Base-by-base conservation (phyloP, 2,113 vertebrate species). In the Typhlomys cinereus region DNA sequence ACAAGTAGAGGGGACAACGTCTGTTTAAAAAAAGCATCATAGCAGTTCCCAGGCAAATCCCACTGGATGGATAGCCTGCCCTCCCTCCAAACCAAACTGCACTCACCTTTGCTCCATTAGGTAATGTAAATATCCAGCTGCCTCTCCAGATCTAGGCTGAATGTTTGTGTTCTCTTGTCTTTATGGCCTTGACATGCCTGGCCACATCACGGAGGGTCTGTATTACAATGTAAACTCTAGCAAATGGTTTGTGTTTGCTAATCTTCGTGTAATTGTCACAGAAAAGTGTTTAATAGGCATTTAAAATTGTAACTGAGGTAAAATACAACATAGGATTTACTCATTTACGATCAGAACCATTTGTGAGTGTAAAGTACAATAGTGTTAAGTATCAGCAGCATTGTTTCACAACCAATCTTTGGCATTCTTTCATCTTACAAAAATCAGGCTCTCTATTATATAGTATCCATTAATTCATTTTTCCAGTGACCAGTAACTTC, bases 91-190 rank as follows among this genome's bases (percentile, higher is more conserved):
- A 89, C 41, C 75, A 52, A 94, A 93, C 95, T 88, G 89, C 71
- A 84, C 27, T 97, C 95, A 97, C 96, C 96, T 97, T 97, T 97
- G 96, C 95, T 96, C 96, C 95, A 89, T 97, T 96, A 79, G 91
- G 95, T 96, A 97, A 97, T 95, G 96, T 96, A 95, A 96, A 97
- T 90, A 96, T 66, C 44, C 94, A 83, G 83, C 79, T 90, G 83
- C 62, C 92, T 94, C 74, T 95, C 92, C 93, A 86, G 96, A 96
- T 96, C 94, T 93, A 66, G 64, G 83, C 29, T 79, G 89, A 94
- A 94, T 97, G 96, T 97, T 96, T 96, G 95, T 94, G 92, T 95
- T 96, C 83, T 88, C 96, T 91, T 94, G 86, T 80, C 96, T 93
- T 70, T 83, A 71, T 93, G 95, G 95, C 96, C 96, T 97, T 97